A percentile compares a stretch with the other conserved stretches of the same genome.
Evolutionary conservation across 1,140 invertebrate species (phyloP).

Genomic region (Scaptomyza montana): DNA sequence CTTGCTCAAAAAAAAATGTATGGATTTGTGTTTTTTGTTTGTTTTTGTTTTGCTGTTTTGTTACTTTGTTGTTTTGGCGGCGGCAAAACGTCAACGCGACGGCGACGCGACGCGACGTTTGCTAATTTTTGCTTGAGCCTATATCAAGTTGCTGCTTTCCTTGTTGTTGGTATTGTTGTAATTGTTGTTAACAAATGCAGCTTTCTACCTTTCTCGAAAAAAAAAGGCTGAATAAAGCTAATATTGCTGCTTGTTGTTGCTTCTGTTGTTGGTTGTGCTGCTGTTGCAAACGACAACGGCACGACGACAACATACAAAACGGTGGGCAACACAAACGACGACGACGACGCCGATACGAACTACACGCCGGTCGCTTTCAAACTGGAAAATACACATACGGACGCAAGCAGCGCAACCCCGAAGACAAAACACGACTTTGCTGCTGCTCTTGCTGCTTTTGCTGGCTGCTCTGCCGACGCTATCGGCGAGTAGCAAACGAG

Average conservation of each 20-base stretch:
- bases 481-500: conserved; percentile 16
- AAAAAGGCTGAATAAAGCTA: conserved; percentile 6
- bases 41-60: conserved; percentile 2
- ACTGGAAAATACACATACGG: conserved; percentile 77
- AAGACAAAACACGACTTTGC: conserved; percentile 37
- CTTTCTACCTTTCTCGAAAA: conserved; percentile 1
- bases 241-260: conserved; percentile 8
- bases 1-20: conserved; percentile 28
- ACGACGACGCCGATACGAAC: conserved; percentile 75
- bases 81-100: conserved; percentile 61
- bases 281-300: conserved; percentile 22
- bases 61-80: conserved; percentile 68
- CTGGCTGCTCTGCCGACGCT: conserved; percentile 29
- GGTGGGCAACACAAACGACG: conserved; percentile 42
- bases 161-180: neutral
- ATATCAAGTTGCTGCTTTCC: neutral
- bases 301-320: conserved; percentile 41
- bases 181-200: conserved; percentile 11
- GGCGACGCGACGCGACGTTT: conserved; percentile 31
- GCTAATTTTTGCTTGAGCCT: neutral
- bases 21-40: neutral
- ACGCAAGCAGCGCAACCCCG: conserved; percentile 67
- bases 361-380: conserved; percentile 83
- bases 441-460: neutral
- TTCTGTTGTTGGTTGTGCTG: conserved; percentile 19